Evolutionary conservation across 1,140 invertebrate species (phyloP), one percentile per base, ranked within the genome.

Genomic region (Scylla paramamosain): DNA sequence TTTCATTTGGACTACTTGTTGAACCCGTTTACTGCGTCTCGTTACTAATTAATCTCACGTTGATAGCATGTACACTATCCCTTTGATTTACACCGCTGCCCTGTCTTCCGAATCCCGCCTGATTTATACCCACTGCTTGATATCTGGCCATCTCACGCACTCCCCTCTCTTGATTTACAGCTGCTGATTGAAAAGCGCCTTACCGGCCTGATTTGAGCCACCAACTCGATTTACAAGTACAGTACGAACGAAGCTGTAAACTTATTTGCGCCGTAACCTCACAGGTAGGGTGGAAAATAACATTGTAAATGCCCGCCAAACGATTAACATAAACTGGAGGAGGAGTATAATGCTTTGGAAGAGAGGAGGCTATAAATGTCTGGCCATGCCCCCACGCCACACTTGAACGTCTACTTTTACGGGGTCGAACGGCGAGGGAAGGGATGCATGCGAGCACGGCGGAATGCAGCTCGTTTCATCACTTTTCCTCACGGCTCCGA

Each of bases 191-290:
- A 77, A 77, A 77, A 77, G 20, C 20, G 20, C 67, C 12, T 77
- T 77, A 77, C 67, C 67, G 67, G n/a, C n/a, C 25, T 77, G 20
- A 77, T n/a, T 77, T n/a, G 20, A 77, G 67, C 90, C 90, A 32
- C 28, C 25, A 16, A 29, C 59, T 29, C 67, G 90, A 91, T 91
- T 91, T 91, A 91, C 59, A 91, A 25, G 25, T 77, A 91, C 90
- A 91, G 12, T 77, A 29, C 31, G 90, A 4, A 16, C 7, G n/a
- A 31, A 28, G 59, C 59, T 20, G n/a, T 77, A 77, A 67, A 32
- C 48, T 52, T 91, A 91, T 77, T 91, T 77, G 67, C 14, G 16
- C 14, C 90, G 67, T 91, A 46, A 59, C n/a, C 59, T 59, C 20
- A 32, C 59, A 16, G 16, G 1, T 77, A 59, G 46, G 28, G 46